Percentiles rank a stretch among this genome's conserved stretches.
Conservation (phyloP, 2,113 vertebrate species). For the Megalops atlanticus region DNA sequence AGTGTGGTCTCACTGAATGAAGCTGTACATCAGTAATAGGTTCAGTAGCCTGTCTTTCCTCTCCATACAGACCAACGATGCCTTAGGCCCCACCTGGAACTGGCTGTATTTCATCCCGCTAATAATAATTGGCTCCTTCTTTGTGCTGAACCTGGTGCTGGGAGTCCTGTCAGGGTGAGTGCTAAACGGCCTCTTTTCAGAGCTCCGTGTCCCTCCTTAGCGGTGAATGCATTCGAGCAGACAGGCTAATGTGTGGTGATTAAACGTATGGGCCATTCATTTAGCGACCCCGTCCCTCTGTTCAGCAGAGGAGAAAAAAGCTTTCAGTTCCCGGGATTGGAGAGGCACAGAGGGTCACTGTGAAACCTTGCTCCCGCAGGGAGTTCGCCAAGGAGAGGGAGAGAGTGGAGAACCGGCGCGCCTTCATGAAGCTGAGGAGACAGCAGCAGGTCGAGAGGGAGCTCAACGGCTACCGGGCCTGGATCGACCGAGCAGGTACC, state of each 20-base stretch:
- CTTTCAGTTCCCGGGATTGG: no score
- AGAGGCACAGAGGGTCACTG: not conserved
- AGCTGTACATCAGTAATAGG: no score
- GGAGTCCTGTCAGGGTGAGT: conserved; percentile 93
- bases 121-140: conserved; percentile 96
- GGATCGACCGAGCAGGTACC: conserved; percentile 96
- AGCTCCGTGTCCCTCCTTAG: not conserved
- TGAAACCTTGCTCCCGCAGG: conserved; percentile 59
- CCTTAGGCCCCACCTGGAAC: conserved; percentile 90
- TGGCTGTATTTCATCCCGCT: conserved; percentile 98
- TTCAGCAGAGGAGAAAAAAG: no score
- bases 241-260: not conserved
- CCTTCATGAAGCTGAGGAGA: conserved; percentile 95
- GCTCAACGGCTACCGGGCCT: conserved; percentile 93
- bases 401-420: conserved; percentile 94
- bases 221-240: not conserved
- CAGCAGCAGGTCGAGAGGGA: conserved; percentile 97
- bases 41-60: no score
- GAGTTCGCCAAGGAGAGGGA: conserved; percentile 99
- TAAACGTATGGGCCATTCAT: no score
- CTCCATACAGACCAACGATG: conserved; percentile 87
- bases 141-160: conserved; percentile 94
- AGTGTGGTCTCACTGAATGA: no score
- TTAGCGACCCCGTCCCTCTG: no score
- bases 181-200: no score